Evolutionary conservation across 2,888 invertebrate species (phyloP).

Genomic region (Cosmorhoe ocellata): DNA sequence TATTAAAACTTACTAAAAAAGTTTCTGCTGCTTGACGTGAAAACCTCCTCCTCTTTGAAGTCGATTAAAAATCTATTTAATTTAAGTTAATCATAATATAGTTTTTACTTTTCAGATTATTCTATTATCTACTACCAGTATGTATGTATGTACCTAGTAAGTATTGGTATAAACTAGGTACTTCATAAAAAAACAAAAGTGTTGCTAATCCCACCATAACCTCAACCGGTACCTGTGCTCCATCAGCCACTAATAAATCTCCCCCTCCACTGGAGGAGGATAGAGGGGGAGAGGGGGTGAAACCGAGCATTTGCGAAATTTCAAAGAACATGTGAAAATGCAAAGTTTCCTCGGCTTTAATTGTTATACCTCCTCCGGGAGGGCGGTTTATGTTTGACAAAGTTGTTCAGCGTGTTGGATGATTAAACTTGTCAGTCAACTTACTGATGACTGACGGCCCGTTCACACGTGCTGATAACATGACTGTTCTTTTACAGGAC

Average conservation of each 20-base stretch:
- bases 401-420: conserved; percentile 27
- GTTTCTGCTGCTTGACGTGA: too few relatives aligned
- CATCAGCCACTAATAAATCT: conserved; percentile 55
- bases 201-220: conserved; percentile 18
- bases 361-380: conserved; percentile 32
- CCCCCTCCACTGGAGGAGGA: conserved; percentile 12
- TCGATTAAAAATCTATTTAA: too few relatives aligned
- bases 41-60: too few relatives aligned
- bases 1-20: too few relatives aligned
- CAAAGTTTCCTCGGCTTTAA: conserved; percentile 32
- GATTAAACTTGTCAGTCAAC: conserved; percentile 29
- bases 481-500: too few relatives aligned
- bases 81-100: too few relatives aligned
- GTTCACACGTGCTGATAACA: not conserved
- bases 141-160: too few relatives aligned
- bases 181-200: too few relatives aligned
- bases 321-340: conserved; percentile 35
- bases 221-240: conserved; percentile 56
- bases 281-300: conserved; percentile 19
- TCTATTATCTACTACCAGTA: too few relatives aligned
- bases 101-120: too few relatives aligned
- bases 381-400: conserved; percentile 25
- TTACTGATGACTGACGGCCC: not conserved
- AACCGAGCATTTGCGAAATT: conserved; percentile 34
- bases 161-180: too few relatives aligned